Evolutionary conservation across 1,140 invertebrate genomes (phyloP), one percentile per base, ranked within the genome.

Genomic region (Mercenaria mercenaria): DNA sequence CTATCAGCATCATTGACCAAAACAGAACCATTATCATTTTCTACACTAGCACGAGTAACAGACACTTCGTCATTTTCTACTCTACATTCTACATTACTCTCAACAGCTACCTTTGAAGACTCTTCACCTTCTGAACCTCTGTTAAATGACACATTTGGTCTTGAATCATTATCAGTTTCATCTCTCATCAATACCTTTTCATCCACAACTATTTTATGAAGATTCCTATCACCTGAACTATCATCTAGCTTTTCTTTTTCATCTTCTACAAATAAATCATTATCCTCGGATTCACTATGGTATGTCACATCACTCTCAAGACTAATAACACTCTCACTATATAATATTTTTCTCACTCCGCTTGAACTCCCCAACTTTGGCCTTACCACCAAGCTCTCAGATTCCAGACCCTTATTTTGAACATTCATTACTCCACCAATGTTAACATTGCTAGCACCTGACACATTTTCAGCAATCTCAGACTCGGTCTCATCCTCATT

Each of bases 261-360:
- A 15, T 43, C 20, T 64, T 82, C 52, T 18, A n/a, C 18, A 56
- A 37, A 52, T 2, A 72, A 37, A 61, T 76, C 84, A 0, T n/a
- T 20, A 82, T 47, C 43, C 4, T 74, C 88, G 3, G 79, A 83
- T 20, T 89, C 88, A 83, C 81, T 84, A 61, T 83, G 79, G 67
- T 89, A 89, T 83, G 79, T 64, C 20, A 89, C 79, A 76, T 89
- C 88, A 89, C 52, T 83, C 34, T 80, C 86, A 20, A 88, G 32
- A 81, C 76, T 88, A 18, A 81, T 88, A 37, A n/a, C 64, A 77
- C 59, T 67, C 20, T 1, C 77, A 59, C 56, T 23, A 15, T 23
- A 2, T 23, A n/a, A 0, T 72, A 72, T 1, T 41, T 41, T 72
- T 3, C 37, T 20, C 1, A 39, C 1, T 39, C 29, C 37, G 39